phyloP scores from a whole-genome alignment of 2,113 vertebrate genomes.

The Aegithalos caudatus region DNA sequence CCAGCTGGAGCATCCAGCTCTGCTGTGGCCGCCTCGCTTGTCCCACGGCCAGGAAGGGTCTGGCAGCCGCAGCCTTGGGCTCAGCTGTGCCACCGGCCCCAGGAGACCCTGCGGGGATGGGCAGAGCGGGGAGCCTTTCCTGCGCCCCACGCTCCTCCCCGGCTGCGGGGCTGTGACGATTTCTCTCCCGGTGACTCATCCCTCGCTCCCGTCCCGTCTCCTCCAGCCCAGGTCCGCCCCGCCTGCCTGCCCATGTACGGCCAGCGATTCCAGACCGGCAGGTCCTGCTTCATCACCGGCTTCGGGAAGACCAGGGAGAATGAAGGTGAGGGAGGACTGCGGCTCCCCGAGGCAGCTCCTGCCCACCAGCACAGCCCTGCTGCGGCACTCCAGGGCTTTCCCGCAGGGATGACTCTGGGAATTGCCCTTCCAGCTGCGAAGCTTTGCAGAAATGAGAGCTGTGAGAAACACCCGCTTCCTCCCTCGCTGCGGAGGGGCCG shows the following conservation, averaged over 20 bases:
- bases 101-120: neutral
- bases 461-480: neutral
- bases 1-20: neutral
- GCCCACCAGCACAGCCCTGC: neutral
- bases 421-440: accelerated
- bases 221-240: conserved; percentile 80
- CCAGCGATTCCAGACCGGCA: conserved; percentile 72
- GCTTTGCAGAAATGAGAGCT: neutral
- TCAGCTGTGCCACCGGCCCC: neutral
- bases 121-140: neutral
- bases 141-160: accelerated
- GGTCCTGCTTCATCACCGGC: conserved; percentile 85
- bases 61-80: accelerated
- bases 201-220: neutral
- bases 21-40: neutral
- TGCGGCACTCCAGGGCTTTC: accelerated
- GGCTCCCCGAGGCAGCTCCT: neutral
- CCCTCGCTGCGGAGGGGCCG: accelerated
- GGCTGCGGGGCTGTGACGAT: neutral
- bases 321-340: conserved; percentile 51
- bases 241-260: conserved; percentile 82
- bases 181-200: neutral
- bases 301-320: conserved; percentile 81
- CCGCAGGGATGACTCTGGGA: neutral
- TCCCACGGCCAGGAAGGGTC: accelerated